Conservation (phyloP, 2,797 vertebrate genomes). For the Cygnus olor region DNA sequence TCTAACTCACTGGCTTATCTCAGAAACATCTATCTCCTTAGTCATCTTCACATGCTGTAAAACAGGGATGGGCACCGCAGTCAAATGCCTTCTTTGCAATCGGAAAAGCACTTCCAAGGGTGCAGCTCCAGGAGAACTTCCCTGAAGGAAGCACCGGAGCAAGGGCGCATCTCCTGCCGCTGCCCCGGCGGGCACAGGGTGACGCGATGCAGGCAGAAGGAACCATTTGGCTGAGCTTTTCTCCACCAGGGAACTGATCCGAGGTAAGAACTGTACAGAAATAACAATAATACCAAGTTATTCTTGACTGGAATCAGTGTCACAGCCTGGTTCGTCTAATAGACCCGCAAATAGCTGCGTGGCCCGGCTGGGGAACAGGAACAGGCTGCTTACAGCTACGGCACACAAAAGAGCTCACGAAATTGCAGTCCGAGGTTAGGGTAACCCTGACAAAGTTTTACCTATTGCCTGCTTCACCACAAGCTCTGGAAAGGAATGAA, state of each 20-base stretch:
- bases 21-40: conserved; percentile 24
- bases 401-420: neutral
- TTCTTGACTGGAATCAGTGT: neutral
- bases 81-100: neutral
- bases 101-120: neutral
- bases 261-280: neutral
- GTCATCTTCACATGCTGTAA: conserved; percentile 4
- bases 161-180: neutral
- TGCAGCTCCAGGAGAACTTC: neutral
- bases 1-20: conserved; percentile 46
- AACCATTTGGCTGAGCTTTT: neutral
- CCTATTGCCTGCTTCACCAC: neutral
- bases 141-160: neutral
- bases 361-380: neutral
- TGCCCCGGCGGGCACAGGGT: neutral
- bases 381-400: neutral
- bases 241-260: neutral
- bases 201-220: neutral
- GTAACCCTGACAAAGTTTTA: neutral
- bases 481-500: neutral
- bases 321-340: neutral
- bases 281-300: neutral
- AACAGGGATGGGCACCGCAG: conserved; percentile 28
- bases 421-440: neutral
- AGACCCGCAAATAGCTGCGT: neutral